These are phyloP conservation scores for Apis cerana DNA, from an alignment of 1,140 invertebrate genomes.

Conservation along the genomic window DNA sequence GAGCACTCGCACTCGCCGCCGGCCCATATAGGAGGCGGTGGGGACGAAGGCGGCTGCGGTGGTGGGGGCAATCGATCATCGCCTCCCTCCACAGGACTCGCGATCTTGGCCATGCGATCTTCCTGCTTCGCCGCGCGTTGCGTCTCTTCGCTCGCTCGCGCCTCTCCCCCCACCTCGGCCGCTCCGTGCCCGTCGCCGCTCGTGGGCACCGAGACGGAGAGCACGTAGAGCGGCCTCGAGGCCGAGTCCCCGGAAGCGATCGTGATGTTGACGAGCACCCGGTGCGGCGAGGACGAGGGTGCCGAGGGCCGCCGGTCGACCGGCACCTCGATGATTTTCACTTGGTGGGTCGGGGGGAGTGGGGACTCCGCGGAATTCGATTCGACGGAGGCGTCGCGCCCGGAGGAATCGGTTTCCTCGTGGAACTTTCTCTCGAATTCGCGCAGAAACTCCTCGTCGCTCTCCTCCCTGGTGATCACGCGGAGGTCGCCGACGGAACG, in stretches of 20 bases:
- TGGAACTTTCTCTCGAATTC: constrained; percentile 72
- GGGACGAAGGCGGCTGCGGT: constrained; percentile 63
- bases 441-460: constrained; percentile 71
- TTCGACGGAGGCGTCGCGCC: too few relatives aligned
- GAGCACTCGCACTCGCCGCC: constrained; percentile 89
- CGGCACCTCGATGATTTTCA: constrained; percentile 60
- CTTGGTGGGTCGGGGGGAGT: constrained; percentile 41
- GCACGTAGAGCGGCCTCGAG: constrained; percentile 86
- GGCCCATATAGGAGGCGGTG: constrained; percentile 74
- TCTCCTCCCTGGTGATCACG: constrained; percentile 68
- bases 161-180: constrained; percentile 2
- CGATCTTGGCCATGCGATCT: constrained; percentile 60
- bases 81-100: constrained; percentile 48
- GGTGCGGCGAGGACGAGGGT: constrained; percentile 49
- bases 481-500: constrained; percentile 58
- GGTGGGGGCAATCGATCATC: constrained; percentile 56
- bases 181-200: constrained; percentile 76
- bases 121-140: too few relatives aligned
- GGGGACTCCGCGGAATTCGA: constrained; percentile 27
- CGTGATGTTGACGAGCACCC: constrained; percentile 88
- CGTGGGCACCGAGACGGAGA: constrained; percentile 87
- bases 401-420: neutral
- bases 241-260: constrained; percentile 85
- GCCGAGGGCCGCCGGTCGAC: constrained; percentile 34
- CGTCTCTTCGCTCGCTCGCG: too few relatives aligned